Percentiles rank a stretch among this genome's conserved stretches.
phyloP scores from a whole-genome alignment of 2,888 invertebrate species.

The Ischnura elegans region DNA sequence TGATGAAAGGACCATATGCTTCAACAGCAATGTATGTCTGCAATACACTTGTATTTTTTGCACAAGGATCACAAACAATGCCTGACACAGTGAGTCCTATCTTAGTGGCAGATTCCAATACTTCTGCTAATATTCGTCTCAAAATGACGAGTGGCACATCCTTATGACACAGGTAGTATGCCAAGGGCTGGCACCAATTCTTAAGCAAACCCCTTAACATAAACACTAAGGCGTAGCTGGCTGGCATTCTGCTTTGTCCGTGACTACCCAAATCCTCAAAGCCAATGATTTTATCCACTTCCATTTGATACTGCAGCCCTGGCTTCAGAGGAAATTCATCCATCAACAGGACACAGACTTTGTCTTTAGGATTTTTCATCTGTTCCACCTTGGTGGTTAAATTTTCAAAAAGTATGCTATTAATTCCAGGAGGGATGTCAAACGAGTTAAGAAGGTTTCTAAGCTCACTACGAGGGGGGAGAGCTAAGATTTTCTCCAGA shows the following conservation, averaged over 20 bases:
- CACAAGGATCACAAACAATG: conserved; percentile 69
- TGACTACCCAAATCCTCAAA: conserved; percentile 68
- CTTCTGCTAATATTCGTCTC: conserved; percentile 58
- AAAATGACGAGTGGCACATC: conserved; percentile 55
- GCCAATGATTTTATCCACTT: conserved; percentile 67
- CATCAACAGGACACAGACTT: conserved; percentile 11
- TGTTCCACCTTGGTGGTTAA: background rate
- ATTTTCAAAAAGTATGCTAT: conserved; percentile 19
- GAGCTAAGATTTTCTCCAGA: conserved; percentile 42
- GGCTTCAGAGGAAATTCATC: conserved; percentile 40
- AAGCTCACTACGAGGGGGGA: conserved; percentile 31
- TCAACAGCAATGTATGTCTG: conserved; percentile 45
- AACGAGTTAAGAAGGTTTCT: conserved; percentile 12
- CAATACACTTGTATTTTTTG: conserved; percentile 63
- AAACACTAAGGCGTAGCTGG: conserved; percentile 69
- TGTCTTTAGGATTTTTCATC: conserved; percentile 40
- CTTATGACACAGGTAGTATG: conserved; percentile 68
- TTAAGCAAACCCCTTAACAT: conserved; percentile 68
- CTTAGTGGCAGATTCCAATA: conserved; percentile 61
- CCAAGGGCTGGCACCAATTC: conserved; percentile 69
- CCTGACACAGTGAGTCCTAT: conserved; percentile 68
- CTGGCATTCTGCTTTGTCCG: conserved; percentile 65
- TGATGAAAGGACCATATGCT: conserved; percentile 20
- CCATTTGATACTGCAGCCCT: conserved; percentile 22
- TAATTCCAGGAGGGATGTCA: conserved; percentile 34